These are phyloP conservation scores for Merodon equestris DNA, from an alignment of 2,888 invertebrate genomes.

Conservation along the genomic window DNA sequence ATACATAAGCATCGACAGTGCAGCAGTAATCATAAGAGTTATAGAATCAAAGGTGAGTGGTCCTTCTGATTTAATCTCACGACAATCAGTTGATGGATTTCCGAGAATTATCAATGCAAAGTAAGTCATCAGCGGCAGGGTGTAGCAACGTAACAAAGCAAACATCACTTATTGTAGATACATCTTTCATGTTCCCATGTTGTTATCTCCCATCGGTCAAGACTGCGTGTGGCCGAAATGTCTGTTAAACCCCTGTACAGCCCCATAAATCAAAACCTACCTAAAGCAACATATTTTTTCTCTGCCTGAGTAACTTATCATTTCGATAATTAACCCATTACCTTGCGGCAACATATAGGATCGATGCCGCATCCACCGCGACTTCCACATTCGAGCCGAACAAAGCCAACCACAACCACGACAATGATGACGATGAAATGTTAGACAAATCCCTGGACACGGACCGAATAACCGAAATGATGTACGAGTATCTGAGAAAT, in stretches of 20 bases:
- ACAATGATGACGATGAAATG: conserved; percentile 12
- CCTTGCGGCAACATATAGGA: conserved; percentile 19
- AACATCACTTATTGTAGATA: too few species aligned
- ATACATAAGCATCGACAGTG: too few species aligned
- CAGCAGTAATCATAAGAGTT: too few species aligned
- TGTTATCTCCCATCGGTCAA: not conserved
- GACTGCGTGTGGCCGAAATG: conserved; percentile 22
- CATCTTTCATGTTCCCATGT: not conserved
- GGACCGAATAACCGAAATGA: conserved; percentile 9
- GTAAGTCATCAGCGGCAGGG: not conserved
- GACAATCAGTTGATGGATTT: too few species aligned
- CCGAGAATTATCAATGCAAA: too few species aligned
- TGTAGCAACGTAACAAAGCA: not conserved
- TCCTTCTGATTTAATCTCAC: too few species aligned
- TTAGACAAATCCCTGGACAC: conserved; percentile 23
- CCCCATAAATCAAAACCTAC: conserved; percentile 15
- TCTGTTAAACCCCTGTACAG: not conserved
- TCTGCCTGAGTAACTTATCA: conserved; percentile 48
- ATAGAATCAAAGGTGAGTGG: too few species aligned
- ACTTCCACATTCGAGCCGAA: too few species aligned
- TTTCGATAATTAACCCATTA: conserved; percentile 64
- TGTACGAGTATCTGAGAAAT: conserved; percentile 46
- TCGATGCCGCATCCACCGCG: conserved; percentile 19
- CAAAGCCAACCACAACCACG: too few species aligned
- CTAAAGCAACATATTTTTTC: not conserved